A percentile compares a stretch with the other conserved stretches of the same genome.
phyloP scores from a whole-genome alignment of 2,113 vertebrate genomes.

The Orientallactaga bullata region DNA sequence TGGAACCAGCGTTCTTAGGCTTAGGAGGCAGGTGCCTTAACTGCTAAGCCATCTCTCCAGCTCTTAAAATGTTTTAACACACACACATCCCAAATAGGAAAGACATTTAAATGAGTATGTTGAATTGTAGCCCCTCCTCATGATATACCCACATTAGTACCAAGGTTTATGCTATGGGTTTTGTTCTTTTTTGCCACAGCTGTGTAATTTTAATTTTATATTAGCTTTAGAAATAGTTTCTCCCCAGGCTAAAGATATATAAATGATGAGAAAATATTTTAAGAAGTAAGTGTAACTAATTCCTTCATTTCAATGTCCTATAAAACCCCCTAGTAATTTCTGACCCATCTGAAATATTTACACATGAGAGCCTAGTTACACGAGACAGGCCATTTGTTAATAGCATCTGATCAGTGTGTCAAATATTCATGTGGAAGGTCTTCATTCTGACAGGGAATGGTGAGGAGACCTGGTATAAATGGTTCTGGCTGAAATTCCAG shows the following conservation, averaged over 20 bases:
- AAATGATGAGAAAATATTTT: constrained; percentile 64
- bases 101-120: background rate
- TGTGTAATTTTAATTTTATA: background rate
- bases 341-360: constrained; percentile 68
- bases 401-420: background rate
- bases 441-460: constrained; percentile 7
- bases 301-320: constrained; percentile 52
- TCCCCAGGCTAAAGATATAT: constrained; percentile 39
- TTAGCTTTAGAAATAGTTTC: constrained; percentile 33
- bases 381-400: constrained; percentile 55
- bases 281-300: constrained; percentile 5
- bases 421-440: constrained; percentile 5
- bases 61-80: background rate
- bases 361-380: constrained; percentile 36
- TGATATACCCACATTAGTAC: accelerated
- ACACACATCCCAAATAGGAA: background rate
- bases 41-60: too few relatives aligned
- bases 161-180: background rate
- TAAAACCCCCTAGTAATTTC: constrained; percentile 63
- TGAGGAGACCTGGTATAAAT: background rate
- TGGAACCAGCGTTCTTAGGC: too few relatives aligned
- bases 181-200: background rate
- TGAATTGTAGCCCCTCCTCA: background rate
- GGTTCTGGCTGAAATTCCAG: background rate
- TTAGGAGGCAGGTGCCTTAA: too few relatives aligned